phyloP scores from a whole-genome alignment of 1,140 invertebrate species.

The Metopolophium dirhodum region DNA sequence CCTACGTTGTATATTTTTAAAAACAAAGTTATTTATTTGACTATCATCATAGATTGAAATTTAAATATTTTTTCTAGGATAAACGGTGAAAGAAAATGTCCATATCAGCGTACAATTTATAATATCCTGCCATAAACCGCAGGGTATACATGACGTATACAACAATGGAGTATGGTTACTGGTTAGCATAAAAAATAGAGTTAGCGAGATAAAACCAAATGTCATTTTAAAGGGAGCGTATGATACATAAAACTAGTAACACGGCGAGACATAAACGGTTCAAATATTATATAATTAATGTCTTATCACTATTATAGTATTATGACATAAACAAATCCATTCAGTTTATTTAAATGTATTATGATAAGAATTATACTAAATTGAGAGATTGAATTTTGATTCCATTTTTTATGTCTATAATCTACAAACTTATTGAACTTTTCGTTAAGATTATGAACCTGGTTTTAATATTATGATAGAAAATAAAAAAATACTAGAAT shows the following conservation, averaged over 20 bases:
- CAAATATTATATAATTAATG: neutral
- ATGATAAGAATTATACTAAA: no score
- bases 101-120: neutral
- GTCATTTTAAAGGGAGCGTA: neutral
- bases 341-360: neutral
- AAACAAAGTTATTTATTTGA: slow-evolving; percentile 2
- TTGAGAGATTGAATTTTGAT: no score
- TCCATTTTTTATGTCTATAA: no score
- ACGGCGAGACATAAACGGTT: neutral
- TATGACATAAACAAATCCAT: neutral
- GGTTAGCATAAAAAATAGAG: neutral
- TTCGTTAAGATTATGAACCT: no score
- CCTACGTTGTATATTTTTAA: neutral
- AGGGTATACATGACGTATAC: neutral
- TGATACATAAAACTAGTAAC: neutral
- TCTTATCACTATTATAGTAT: neutral
- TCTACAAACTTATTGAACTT: no score
- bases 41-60: neutral
- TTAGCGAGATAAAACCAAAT: neutral
- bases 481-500: no score
- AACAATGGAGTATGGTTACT: neutral
- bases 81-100: neutral
- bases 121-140: neutral
- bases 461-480: no score
- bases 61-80: neutral